Evolutionary conservation across 1,140 invertebrate species (phyloP).

Genomic region (Samia ricini): DNA sequence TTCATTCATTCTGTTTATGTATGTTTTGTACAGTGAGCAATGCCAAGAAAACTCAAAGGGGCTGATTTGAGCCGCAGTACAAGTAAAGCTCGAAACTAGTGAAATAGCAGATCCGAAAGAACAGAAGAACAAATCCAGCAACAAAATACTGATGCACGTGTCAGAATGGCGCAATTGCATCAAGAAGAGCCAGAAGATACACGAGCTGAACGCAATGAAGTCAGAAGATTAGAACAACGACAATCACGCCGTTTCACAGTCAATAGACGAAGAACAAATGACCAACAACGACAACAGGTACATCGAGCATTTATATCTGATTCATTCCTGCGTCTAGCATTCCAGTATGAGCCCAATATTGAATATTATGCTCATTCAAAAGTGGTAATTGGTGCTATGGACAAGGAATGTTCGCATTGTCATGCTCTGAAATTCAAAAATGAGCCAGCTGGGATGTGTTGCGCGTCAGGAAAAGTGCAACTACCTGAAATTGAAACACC

Average conservation of each 20-base stretch:
- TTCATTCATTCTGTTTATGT: constrained; percentile 16
- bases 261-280: constrained; percentile 20
- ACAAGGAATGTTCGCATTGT: constrained; percentile 3
- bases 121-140: constrained; percentile 22
- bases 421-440: constrained; percentile 30
- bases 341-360: constrained; percentile 25
- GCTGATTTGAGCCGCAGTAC: constrained; percentile 19
- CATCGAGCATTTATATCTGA: constrained; percentile 25
- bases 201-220: constrained; percentile 26
- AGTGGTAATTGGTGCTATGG: neutral
- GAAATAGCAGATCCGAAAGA: constrained; percentile 22
- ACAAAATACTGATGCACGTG: constrained; percentile 25
- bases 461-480: neutral
- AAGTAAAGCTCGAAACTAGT: constrained; percentile 15
- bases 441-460: constrained; percentile 24
- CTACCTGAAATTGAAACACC: constrained; percentile 23
- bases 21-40: constrained; percentile 18
- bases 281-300: constrained; percentile 25
- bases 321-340: constrained; percentile 23
- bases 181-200: constrained; percentile 20
- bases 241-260: constrained; percentile 21
- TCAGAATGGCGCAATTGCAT: constrained; percentile 9
- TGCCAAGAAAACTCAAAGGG: constrained; percentile 17
- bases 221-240: constrained; percentile 1
- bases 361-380: constrained; percentile 17